These are phyloP conservation scores for Littorina saxatilis DNA, from an alignment of 1,140 invertebrate genomes.

Conservation along the genomic window DNA sequence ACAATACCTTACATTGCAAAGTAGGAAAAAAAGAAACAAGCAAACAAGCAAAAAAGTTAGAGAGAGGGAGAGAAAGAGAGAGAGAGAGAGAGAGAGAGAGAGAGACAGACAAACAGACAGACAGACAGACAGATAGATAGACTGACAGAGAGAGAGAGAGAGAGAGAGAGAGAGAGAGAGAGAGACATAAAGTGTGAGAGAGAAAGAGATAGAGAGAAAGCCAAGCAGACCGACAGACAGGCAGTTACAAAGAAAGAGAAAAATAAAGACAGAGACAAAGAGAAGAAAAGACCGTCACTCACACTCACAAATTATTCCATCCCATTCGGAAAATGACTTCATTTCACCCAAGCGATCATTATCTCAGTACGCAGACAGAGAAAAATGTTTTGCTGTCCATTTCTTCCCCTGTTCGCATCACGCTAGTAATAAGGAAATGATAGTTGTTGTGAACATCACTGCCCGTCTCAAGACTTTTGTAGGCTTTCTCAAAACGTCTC, in stretches of 20 bases:
- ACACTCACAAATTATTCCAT: background rate
- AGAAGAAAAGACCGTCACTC: background rate
- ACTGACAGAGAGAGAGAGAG: background rate
- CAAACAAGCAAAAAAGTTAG: background rate
- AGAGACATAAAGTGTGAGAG: background rate
- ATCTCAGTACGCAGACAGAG: no score
- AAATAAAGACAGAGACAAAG: background rate
- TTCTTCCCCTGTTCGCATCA: no score
- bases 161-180: conserved; percentile 1
- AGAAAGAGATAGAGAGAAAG: background rate
- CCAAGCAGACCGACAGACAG: background rate
- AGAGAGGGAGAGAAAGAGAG: conserved; percentile 12
- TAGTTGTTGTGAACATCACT: no score
- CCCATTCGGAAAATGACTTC: no score
- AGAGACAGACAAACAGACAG: background rate
- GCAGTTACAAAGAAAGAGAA: background rate
- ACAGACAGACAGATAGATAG: background rate
- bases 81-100: conserved; percentile 1
- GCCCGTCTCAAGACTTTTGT: no score
- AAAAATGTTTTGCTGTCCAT: no score
- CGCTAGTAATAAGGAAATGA: no score
- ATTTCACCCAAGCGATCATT: no score
- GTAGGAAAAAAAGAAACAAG: no score
- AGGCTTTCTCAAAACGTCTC: no score
- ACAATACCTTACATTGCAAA: no score